A percentile compares a stretch with the other conserved stretches of the same genome.
phyloP scores from a whole-genome alignment of 2,888 invertebrate genomes.

The Eupithecia subfuscata region DNA sequence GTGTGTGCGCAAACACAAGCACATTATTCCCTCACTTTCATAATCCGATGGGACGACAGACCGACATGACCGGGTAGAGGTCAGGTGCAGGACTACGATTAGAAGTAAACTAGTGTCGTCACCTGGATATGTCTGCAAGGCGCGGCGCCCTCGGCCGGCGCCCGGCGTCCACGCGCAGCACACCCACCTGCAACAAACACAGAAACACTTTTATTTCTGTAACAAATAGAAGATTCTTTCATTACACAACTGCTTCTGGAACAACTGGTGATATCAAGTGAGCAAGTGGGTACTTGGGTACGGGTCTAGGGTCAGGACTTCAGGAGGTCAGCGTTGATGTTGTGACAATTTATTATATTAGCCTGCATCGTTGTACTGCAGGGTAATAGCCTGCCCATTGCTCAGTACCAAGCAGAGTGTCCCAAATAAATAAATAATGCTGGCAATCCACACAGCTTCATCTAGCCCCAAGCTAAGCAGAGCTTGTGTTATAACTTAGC shows the following conservation, averaged over 20 bases:
- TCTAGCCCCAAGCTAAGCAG: no score
- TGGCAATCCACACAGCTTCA: no score
- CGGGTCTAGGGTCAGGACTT: neutral
- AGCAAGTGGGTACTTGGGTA: neutral
- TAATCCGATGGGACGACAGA: neutral
- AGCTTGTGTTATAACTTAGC: no score
- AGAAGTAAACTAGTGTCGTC: neutral
- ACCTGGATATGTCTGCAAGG: constrained; percentile 75
- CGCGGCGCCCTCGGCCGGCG: constrained; percentile 70
- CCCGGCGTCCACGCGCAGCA: constrained; percentile 61
- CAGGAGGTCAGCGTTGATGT: neutral
- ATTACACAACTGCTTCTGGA: neutral
- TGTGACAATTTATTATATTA: no score
- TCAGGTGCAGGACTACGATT: neutral
- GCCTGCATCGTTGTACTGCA: no score
- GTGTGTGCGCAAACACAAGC: no score
- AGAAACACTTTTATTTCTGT: constrained; percentile 19
- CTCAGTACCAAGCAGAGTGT: no score
- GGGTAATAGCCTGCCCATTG: no score
- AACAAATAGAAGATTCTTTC: neutral
- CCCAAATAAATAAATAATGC: no score
- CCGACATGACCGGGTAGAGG: neutral
- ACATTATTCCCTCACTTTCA: no score
- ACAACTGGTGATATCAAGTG: neutral
- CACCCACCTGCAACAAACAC: constrained; percentile 66